phyloP scores from a whole-genome alignment of 2,797 vertebrate genomes.

The Pempheris klunzingeri region DNA sequence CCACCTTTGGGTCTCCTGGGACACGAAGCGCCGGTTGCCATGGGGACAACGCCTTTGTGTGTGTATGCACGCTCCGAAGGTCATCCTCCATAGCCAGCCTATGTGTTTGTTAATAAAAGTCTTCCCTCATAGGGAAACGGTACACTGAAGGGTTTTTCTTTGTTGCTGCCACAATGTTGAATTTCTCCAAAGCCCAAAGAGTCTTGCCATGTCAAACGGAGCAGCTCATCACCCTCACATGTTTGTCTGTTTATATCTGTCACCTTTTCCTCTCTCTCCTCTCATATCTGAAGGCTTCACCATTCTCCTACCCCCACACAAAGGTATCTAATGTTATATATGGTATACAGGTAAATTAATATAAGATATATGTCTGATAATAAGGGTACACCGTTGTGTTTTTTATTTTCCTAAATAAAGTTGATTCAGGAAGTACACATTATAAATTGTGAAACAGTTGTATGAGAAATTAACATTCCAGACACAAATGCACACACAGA shows the following conservation, averaged over 20 bases:
- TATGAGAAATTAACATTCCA: conserved; percentile 27
- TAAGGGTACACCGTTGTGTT: conserved; percentile 72
- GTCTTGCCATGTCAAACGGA: conserved; percentile 41
- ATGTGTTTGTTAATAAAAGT: conserved; percentile 82
- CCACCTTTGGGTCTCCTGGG: conserved; percentile 67
- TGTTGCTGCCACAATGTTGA: conserved; percentile 56
- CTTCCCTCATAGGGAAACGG: conserved; percentile 84
- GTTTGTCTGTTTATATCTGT: conserved; percentile 49
- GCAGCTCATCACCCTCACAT: conserved; percentile 47
- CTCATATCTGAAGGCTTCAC: conserved; percentile 29
- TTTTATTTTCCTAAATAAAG: conserved; percentile 79
- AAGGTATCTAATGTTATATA: conserved; percentile 72
- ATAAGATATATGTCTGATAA: conserved; percentile 78
- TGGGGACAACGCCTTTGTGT: conserved; percentile 62
- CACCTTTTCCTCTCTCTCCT: conserved; percentile 40
- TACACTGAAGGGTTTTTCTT: conserved; percentile 68
- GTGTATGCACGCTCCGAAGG: conserved; percentile 57
- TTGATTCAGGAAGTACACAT: conserved; percentile 67
- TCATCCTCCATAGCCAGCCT: conserved; percentile 72
- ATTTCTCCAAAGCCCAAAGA: conserved; percentile 40
- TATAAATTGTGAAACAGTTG: conserved; percentile 56
- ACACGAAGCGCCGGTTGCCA: conserved; percentile 75
- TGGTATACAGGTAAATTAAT: conserved; percentile 81
- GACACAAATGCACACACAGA: conserved; percentile 9
- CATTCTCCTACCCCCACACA: conserved; percentile 43